phyloP scores from a whole-genome alignment of 2,797 vertebrate species.

The Gallirallus australis region DNA sequence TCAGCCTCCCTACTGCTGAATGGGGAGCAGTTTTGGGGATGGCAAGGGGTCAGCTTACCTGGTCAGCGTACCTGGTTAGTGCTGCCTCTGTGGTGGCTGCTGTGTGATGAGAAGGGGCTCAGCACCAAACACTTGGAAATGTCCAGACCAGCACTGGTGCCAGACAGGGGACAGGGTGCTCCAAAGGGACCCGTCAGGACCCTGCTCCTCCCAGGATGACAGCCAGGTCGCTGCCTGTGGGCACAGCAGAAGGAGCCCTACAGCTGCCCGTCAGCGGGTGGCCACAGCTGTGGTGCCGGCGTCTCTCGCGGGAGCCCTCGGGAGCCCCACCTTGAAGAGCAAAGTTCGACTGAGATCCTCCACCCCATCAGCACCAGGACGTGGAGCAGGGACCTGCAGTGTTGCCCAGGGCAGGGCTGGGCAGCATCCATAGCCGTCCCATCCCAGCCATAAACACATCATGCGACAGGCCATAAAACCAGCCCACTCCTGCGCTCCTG shows the following conservation, averaged over 20 bases:
- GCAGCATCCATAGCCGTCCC: not conserved
- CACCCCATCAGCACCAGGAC: not conserved
- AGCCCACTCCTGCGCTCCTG: not conserved
- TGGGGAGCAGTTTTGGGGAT: accelerated
- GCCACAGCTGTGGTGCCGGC: not conserved
- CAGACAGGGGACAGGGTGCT: not conserved
- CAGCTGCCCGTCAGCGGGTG: not conserved
- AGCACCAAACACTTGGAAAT: not conserved
- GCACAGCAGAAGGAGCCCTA: not conserved
- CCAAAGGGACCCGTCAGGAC: not conserved
- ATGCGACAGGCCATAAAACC: not conserved
- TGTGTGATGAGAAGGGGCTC: not conserved
- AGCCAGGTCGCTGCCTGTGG: not conserved
- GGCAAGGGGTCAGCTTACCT: not conserved
- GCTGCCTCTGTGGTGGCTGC: not conserved
- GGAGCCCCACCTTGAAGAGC: conserved; percentile 20
- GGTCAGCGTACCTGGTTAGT: conserved; percentile 48
- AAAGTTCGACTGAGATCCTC: not conserved
- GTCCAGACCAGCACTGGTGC: not conserved
- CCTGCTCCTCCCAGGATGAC: not conserved
- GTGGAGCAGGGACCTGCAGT: not conserved
- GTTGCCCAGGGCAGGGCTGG: not conserved
- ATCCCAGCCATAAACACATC: conserved; percentile 22
- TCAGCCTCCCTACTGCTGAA: not conserved
- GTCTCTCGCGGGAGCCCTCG: not conserved